phyloP scores from a whole-genome alignment of 2,113 vertebrate genomes.

The Catagonus wagneri region DNA sequence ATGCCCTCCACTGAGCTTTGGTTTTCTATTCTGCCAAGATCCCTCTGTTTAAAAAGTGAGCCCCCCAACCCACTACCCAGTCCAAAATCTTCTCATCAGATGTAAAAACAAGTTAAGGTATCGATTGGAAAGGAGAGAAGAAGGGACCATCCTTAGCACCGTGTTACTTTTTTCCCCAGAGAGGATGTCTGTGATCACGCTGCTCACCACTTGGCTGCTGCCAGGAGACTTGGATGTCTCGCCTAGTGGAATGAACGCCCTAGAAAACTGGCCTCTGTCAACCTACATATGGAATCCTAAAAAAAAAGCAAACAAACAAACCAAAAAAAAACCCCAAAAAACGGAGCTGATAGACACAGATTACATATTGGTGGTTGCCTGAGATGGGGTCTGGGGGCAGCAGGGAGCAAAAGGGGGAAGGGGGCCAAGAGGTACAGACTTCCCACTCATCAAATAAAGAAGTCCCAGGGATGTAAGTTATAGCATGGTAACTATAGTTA shows the following conservation, averaged over 20 bases:
- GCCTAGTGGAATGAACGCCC: neutral
- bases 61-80: neutral
- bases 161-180: neutral
- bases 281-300: neutral
- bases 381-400: neutral
- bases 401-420: neutral
- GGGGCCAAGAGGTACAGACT: neutral
- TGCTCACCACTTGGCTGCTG: neutral
- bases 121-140: neutral
- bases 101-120: neutral
- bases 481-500: neutral
- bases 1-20: neutral
- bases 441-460: too few species aligned
- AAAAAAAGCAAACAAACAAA: too few species aligned
- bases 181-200: accelerated
- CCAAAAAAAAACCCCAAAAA: too few species aligned
- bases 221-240: neutral
- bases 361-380: neutral
- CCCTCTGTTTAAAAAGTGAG: neutral
- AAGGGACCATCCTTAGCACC: neutral
- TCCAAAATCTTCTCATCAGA: slow-evolving; percentile 35
- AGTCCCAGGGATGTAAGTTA: neutral
- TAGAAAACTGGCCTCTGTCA: neutral
- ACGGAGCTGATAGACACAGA: neutral
- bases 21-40: neutral